Conservation (phyloP, 92 coral and sea anemone genomes). For the Parazoanthus atlanticus region DNA sequence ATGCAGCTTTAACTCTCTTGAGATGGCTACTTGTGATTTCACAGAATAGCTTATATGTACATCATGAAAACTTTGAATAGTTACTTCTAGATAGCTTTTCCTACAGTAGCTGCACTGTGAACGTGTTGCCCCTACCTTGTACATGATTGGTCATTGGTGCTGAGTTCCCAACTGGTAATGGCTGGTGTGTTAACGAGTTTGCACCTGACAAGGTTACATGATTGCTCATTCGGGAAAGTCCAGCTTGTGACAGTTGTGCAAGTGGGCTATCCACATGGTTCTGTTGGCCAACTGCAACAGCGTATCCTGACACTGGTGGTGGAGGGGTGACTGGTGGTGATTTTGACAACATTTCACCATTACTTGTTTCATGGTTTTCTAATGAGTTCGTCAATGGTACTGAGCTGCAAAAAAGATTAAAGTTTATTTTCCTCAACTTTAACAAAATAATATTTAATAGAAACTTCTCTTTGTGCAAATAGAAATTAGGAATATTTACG, state of each 20-base stretch:
- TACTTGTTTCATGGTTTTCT: slow-evolving; percentile 85
- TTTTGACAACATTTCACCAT: slow-evolving; percentile 66
- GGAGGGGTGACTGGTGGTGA: slow-evolving; percentile 78
- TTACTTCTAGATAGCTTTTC: too few relatives aligned
- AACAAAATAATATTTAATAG: too few relatives aligned
- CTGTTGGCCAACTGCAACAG: slow-evolving; percentile 92
- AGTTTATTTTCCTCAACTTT: neutral
- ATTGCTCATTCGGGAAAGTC: slow-evolving; percentile 66
- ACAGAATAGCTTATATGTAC: neutral
- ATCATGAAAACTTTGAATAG: too few relatives aligned
- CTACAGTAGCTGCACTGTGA: neutral
- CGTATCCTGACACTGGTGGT: slow-evolving; percentile 96
- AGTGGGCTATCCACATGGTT: slow-evolving; percentile 77
- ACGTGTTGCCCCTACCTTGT: slow-evolving; percentile 2
- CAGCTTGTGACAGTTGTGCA: slow-evolving; percentile 58
- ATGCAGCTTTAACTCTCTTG: neutral
- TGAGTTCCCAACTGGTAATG: slow-evolving; percentile 41
- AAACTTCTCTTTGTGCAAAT: slow-evolving; percentile 3
- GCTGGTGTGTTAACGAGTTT: slow-evolving; percentile 45
- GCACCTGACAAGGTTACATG: slow-evolving; percentile 64
- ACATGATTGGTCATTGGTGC: slow-evolving; percentile 46
- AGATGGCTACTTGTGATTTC: neutral
- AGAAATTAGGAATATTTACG: neutral
- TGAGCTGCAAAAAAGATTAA: slow-evolving; percentile 47
- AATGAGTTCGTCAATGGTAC: slow-evolving; percentile 62